These are phyloP conservation scores for Euplexia lucipara DNA, from an alignment of 2,888 invertebrate species.

Conservation along the genomic window DNA sequence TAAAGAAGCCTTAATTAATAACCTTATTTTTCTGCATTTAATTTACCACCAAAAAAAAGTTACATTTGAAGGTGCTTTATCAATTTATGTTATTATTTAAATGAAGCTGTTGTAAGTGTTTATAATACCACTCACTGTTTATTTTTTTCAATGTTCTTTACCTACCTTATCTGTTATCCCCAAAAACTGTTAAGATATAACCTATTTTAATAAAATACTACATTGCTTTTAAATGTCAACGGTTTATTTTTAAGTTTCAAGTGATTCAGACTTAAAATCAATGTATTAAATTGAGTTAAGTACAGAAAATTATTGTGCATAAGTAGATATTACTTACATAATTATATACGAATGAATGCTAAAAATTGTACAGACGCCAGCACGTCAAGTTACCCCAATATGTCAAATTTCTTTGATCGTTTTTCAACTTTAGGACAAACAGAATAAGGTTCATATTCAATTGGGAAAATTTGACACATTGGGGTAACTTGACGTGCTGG, in stretches of 20 bases:
- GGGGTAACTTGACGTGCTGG: too few species aligned
- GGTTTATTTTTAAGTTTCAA: conserved; percentile 49
- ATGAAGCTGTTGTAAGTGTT: conserved; percentile 48
- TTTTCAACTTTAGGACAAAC: too few species aligned
- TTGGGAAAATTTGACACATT: too few species aligned
- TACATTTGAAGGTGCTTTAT: conserved; percentile 28
- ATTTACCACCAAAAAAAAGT: conserved; percentile 21
- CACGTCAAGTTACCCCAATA: too few species aligned
- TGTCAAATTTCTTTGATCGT: too few species aligned
- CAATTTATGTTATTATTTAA: conserved; percentile 33
- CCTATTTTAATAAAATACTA: conserved; percentile 28
- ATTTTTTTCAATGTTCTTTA: conserved; percentile 44
- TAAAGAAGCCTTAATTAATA: too few species aligned
- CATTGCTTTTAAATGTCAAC: conserved; percentile 31
- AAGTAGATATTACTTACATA: conserved; percentile 63
- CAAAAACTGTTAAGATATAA: conserved; percentile 43
- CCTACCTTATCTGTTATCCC: conserved; percentile 30
- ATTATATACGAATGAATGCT: conserved; percentile 64
- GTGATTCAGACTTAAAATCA: conserved; percentile 35
- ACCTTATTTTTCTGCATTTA: too few species aligned
- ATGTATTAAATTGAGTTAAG: conserved; percentile 43
- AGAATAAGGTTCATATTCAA: too few species aligned
- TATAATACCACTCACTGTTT: conserved; percentile 36
- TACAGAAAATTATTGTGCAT: conserved; percentile 56
- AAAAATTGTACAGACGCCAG: conserved; percentile 71